These are phyloP conservation scores for Cotesia vestalis DNA, from an alignment of 1,140 invertebrate genomes.

Conservation along the genomic window DNA sequence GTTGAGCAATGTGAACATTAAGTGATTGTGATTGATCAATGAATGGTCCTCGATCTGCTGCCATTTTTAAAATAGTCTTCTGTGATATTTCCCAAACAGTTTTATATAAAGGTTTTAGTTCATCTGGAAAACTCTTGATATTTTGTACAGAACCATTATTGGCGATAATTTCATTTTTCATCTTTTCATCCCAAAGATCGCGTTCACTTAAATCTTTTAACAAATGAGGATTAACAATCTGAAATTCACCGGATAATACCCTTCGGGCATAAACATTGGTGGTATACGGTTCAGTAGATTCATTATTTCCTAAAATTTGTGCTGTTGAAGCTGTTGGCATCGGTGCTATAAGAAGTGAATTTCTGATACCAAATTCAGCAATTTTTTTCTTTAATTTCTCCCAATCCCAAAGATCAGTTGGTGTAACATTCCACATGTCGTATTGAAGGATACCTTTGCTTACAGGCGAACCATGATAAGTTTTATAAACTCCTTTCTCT, in stretches of 20 bases:
- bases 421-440: slow-evolving; percentile 97
- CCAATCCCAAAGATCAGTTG: slow-evolving; percentile 93
- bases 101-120: slow-evolving; percentile 75
- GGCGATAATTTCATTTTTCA: slow-evolving; percentile 95
- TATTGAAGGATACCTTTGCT: slow-evolving; percentile 97
- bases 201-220: slow-evolving; percentile 91
- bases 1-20: slow-evolving; percentile 76
- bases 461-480: slow-evolving; percentile 89
- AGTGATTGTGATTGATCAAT: slow-evolving; percentile 81
- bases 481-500: slow-evolving; percentile 87
- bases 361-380: slow-evolving; percentile 89
- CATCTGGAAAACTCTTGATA: slow-evolving; percentile 82
- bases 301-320: slow-evolving; percentile 99
- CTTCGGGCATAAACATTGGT: slow-evolving; percentile 96
- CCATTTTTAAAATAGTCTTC: slow-evolving; percentile 75
- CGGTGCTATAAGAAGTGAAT: slow-evolving; percentile 93
- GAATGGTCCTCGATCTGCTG: slow-evolving; percentile 77
- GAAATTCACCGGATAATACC: slow-evolving; percentile 89
- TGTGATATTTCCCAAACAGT: slow-evolving; percentile 83
- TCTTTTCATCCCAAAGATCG: slow-evolving; percentile 94
- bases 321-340: slow-evolving; percentile 99
- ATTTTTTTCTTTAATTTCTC: slow-evolving; percentile 84
- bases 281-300: slow-evolving; percentile 98
- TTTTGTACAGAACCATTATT: slow-evolving; percentile 92
- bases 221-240: slow-evolving; percentile 97